A percentile compares a stretch with the other conserved stretches of the same genome.
phyloP scores from a whole-genome alignment of 2,797 vertebrate species.

The Gobio occitaniae region DNA sequence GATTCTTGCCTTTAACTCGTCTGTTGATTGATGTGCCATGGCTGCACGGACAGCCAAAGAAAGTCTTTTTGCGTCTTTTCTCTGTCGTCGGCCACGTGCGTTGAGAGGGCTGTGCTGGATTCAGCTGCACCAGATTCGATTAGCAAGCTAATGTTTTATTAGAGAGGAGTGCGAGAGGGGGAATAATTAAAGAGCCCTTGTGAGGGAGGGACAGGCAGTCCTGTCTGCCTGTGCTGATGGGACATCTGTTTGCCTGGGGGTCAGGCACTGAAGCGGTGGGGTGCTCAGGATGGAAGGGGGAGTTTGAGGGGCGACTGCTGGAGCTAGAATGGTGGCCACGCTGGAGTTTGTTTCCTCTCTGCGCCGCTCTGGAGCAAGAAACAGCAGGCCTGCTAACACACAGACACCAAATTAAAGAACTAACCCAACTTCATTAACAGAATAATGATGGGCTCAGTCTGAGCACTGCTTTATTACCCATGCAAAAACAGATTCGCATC shows the following conservation, averaged over 20 bases:
- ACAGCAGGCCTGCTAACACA: constrained; percentile 66
- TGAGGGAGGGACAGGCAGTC: constrained; percentile 60
- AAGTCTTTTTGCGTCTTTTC: constrained; percentile 35
- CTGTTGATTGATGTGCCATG: constrained; percentile 53
- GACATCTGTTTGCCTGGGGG: constrained; percentile 80
- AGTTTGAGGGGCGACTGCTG: constrained; percentile 56
- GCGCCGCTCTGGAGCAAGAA: constrained; percentile 64
- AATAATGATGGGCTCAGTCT: constrained; percentile 65
- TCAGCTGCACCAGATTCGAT: constrained; percentile 66
- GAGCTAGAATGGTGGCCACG: constrained; percentile 65
- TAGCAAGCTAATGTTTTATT: constrained; percentile 69
- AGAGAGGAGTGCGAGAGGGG: constrained; percentile 58
- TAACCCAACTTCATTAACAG: constrained; percentile 63
- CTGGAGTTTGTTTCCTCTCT: constrained; percentile 61
- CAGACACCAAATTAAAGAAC: constrained; percentile 64
- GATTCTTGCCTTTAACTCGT: constrained; percentile 54
- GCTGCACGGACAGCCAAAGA: constrained; percentile 48
- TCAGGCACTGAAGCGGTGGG: constrained; percentile 62
- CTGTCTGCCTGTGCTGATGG: constrained; percentile 64
- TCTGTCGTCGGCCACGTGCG: constrained; percentile 43
- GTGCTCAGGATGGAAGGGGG: constrained; percentile 49
- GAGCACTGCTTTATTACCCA: constrained; percentile 60
- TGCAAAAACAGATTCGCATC: constrained; percentile 59
- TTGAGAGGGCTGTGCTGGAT: constrained; percentile 52
- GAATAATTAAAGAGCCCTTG: constrained; percentile 69